Conservation (phyloP, 1,140 invertebrate genomes). For the Vanessa atalanta region DNA sequence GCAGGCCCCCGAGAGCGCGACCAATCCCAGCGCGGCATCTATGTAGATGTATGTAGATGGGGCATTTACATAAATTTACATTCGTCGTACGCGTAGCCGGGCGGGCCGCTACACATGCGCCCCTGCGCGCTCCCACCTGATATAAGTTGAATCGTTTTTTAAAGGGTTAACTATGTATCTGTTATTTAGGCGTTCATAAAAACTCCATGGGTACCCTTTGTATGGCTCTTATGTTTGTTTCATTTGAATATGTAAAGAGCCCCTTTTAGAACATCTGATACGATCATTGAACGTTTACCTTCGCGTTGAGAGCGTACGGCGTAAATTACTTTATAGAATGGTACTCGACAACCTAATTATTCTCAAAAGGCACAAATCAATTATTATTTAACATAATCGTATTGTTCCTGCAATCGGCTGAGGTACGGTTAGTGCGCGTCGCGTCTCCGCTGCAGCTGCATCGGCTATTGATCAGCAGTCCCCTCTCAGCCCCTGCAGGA, state of each 20-base stretch:
- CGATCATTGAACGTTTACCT: not conserved
- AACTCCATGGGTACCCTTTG: not conserved
- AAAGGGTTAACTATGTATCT: slow-evolving; percentile 39
- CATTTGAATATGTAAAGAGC: slow-evolving; percentile 30
- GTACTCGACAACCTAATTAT: not conserved
- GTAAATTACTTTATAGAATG: not conserved
- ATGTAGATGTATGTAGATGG: slow-evolving; percentile 41
- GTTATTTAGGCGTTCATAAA: slow-evolving; percentile 17
- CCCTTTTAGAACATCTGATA: slow-evolving; percentile 6
- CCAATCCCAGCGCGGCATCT: slow-evolving; percentile 21
- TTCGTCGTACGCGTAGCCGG: slow-evolving; percentile 23
- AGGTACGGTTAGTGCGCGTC: not conserved
- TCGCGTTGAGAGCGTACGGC: not conserved
- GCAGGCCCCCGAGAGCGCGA: slow-evolving; percentile 19
- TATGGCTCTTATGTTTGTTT: not conserved
- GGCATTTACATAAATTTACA: slow-evolving; percentile 47
- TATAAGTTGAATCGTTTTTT: slow-evolving; percentile 29
- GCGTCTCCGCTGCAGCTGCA: slow-evolving; percentile 44
- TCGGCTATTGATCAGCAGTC: slow-evolving; percentile 53
- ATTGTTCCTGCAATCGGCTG: not conserved
- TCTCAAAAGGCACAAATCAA: not conserved
- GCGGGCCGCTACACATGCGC: slow-evolving; percentile 12
- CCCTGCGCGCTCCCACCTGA: slow-evolving; percentile 30
- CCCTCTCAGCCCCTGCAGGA: slow-evolving; percentile 21
- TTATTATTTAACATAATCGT: not conserved